Evolutionary conservation across 2,113 vertebrate genomes (phyloP).

Genomic region (Ia io): DNA sequence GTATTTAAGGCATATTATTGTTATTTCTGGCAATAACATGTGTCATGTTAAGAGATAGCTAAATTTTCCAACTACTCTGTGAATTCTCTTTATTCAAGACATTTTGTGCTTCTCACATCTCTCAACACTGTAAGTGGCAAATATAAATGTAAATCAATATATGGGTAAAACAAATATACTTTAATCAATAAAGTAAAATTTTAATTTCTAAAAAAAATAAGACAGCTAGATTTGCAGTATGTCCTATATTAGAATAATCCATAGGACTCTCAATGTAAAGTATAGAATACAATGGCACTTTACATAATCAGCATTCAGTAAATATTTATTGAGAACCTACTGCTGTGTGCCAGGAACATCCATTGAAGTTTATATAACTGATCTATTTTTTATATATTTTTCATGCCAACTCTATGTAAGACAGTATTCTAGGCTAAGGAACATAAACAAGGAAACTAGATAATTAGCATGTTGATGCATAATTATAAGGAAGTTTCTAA

Average conservation of each 20-base stretch:
- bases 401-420: not conserved
- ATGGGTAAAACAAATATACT: not conserved
- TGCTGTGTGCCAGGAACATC: not conserved
- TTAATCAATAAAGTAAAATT: not conserved
- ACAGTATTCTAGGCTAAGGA: not conserved
- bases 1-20: not conserved
- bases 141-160: not conserved
- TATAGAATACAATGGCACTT: not conserved
- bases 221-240: not conserved
- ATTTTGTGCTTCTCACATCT: not conserved
- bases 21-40: not conserved
- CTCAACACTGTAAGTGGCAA: not conserved
- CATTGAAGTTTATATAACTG: not conserved
- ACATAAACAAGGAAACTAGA: not conserved
- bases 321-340: not conserved
- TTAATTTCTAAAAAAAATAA: not conserved
- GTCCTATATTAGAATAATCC: not conserved
- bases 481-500: not conserved
- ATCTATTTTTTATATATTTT: not conserved
- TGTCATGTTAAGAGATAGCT: not conserved
- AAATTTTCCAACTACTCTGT: not conserved
- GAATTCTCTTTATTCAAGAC: not conserved
- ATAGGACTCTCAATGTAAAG: not conserved
- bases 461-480: not conserved
- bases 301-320: not conserved